These are phyloP conservation scores for Mimas tiliae DNA, from an alignment of 2,888 invertebrate species.

Conservation along the genomic window DNA sequence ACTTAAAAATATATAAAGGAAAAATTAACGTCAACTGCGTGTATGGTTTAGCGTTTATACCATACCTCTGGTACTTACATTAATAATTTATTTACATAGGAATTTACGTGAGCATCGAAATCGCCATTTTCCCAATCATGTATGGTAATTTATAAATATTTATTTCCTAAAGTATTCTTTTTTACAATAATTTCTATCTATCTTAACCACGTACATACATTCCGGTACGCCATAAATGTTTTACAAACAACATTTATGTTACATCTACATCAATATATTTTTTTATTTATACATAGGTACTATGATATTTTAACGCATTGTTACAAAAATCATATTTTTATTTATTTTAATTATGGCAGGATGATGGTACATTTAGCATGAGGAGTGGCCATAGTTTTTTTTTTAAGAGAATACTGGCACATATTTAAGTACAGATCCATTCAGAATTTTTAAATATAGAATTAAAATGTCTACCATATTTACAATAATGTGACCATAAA, in stretches of 20 bases:
- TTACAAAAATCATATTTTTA: slow-evolving; percentile 4
- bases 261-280: slow-evolving; percentile 21
- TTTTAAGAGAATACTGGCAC: too few species aligned
- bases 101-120: slow-evolving; percentile 41
- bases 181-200: slow-evolving; percentile 78
- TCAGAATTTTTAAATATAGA: not conserved
- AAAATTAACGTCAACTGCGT: not conserved
- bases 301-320: slow-evolving; percentile 22
- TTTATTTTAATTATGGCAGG: slow-evolving; percentile 36
- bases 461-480: not conserved
- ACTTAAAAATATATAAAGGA: slow-evolving; percentile 44
- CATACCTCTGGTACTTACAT: slow-evolving; percentile 19
- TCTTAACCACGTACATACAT: slow-evolving; percentile 70
- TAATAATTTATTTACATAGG: slow-evolving; percentile 76
- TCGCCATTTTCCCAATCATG: slow-evolving; percentile 26
- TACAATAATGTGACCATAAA: not conserved
- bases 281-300: slow-evolving; percentile 23
- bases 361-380: slow-evolving; percentile 33
- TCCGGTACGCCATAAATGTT: slow-evolving; percentile 37
- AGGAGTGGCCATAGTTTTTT: slow-evolving; percentile 24
- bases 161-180: slow-evolving; percentile 52
- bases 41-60: not conserved
- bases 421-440: slow-evolving; percentile 18
- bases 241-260: slow-evolving; percentile 11
- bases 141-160: slow-evolving; percentile 35